phyloP scores from a whole-genome alignment of 2,888 invertebrate genomes.

The Tenodera sinensis region DNA sequence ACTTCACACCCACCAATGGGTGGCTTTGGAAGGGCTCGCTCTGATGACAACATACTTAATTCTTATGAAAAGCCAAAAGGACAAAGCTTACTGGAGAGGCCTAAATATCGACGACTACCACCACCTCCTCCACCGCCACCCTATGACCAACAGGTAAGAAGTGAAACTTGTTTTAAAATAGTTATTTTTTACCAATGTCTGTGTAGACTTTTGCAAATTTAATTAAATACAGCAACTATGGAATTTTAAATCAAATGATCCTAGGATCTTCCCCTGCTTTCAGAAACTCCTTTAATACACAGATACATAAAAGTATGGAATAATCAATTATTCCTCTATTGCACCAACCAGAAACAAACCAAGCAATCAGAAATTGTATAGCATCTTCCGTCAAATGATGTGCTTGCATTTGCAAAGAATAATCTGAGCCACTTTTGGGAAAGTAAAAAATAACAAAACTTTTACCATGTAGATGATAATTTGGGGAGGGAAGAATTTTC shows the following conservation, averaged over 20 bases:
- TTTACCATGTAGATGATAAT: no score
- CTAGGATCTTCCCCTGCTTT: no score
- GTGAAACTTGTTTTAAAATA: not conserved
- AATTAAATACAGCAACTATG: not conserved
- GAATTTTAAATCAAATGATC: not conserved
- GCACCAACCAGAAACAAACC: no score
- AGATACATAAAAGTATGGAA: no score
- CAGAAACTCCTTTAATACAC: no score
- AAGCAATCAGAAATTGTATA: no score
- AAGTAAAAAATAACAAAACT: no score
- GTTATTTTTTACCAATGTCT: not conserved
- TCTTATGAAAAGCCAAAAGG: constrained; percentile 50
- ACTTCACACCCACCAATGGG: constrained; percentile 19
- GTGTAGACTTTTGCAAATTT: not conserved
- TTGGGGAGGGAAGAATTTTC: no score
- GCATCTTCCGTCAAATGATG: no score
- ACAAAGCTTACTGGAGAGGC: constrained; percentile 27
- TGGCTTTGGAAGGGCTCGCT: constrained; percentile 66
- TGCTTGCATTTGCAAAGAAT: no score
- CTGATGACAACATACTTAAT: constrained; percentile 78
- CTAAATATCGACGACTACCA: constrained; percentile 36
- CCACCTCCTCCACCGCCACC: constrained; percentile 54
- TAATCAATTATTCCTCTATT: no score
- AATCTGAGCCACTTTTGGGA: no score
- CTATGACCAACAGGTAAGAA: constrained; percentile 43